These are phyloP conservation scores for Calcarius lapponicus DNA, from an alignment of 2,797 vertebrate genomes.

Conservation along the genomic window DNA sequence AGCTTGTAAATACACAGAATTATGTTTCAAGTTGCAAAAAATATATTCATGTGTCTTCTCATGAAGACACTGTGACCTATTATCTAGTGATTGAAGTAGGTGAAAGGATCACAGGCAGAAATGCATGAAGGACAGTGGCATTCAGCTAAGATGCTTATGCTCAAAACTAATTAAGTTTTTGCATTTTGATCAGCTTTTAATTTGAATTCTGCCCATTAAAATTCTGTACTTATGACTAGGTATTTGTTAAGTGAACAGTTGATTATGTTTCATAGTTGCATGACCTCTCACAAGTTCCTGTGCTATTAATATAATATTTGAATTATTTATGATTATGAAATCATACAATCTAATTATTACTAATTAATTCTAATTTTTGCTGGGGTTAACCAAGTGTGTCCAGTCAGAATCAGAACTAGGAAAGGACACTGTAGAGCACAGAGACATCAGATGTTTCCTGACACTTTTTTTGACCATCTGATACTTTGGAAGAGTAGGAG, in stretches of 20 bases:
- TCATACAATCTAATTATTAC: not conserved
- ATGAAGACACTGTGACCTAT: not conserved
- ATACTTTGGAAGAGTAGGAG: not conserved
- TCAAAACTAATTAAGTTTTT: slow-evolving; percentile 2
- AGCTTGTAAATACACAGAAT: not conserved
- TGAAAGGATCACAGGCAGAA: not conserved
- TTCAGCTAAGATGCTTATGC: not conserved
- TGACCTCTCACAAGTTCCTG: not conserved
- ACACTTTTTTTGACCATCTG: not conserved
- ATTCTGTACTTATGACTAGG: not conserved
- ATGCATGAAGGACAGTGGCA: not conserved
- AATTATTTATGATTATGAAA: slow-evolving; percentile 10
- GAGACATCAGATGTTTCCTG: not conserved
- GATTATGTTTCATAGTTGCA: not conserved
- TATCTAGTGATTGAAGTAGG: not conserved
- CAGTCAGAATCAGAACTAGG: not conserved
- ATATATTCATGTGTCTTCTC: not conserved
- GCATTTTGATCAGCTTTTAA: slow-evolving; percentile 33
- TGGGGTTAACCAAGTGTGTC: not conserved
- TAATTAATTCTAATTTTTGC: not conserved
- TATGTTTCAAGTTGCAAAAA: not conserved
- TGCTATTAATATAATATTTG: not conserved
- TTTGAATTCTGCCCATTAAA: slow-evolving; percentile 29
- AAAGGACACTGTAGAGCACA: not conserved
- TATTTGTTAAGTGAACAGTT: slow-evolving; percentile 25